phyloP scores from a whole-genome alignment of 2,888 invertebrate species.

The Pyrocoelia pectoralis region DNA sequence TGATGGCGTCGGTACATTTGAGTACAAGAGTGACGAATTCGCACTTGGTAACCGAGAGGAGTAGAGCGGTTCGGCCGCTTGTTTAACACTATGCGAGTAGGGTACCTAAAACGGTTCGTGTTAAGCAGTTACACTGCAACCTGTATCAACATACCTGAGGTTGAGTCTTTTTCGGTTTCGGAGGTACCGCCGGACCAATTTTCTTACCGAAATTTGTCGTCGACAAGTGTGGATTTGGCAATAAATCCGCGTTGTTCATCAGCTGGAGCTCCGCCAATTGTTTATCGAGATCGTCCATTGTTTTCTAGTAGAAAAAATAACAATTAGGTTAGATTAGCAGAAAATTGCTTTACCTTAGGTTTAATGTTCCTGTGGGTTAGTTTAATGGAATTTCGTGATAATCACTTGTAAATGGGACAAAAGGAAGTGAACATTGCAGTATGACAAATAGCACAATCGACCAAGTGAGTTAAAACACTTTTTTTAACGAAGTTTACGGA shows the following conservation, averaged over 20 bases:
- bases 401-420: not conserved
- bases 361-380: not conserved
- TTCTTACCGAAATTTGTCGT: constrained; percentile 64
- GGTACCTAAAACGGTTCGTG: constrained; percentile 70
- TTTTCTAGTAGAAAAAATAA: constrained; percentile 22
- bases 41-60: constrained; percentile 67
- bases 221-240: constrained; percentile 52
- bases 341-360: not conserved
- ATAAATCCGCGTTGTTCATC: constrained; percentile 61
- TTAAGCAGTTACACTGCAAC: not conserved
- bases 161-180: constrained; percentile 75
- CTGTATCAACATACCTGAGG: constrained; percentile 61
- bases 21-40: constrained; percentile 48
- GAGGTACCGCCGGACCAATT: constrained; percentile 81
- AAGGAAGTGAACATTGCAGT: not conserved
- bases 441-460: not conserved
- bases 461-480: not conserved
- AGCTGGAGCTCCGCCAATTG: constrained; percentile 75
- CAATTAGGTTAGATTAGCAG: not conserved
- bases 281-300: constrained; percentile 73
- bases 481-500: too few relatives aligned
- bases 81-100: constrained; percentile 76
- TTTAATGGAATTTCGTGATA: not conserved
- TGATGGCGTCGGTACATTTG: constrained; percentile 52
- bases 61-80: constrained; percentile 77